Percentiles rank a stretch among this genome's conserved stretches.
Evolutionary conservation across 2,797 vertebrate genomes (phyloP).

Genomic region (Sebastes nivosus): DNA sequence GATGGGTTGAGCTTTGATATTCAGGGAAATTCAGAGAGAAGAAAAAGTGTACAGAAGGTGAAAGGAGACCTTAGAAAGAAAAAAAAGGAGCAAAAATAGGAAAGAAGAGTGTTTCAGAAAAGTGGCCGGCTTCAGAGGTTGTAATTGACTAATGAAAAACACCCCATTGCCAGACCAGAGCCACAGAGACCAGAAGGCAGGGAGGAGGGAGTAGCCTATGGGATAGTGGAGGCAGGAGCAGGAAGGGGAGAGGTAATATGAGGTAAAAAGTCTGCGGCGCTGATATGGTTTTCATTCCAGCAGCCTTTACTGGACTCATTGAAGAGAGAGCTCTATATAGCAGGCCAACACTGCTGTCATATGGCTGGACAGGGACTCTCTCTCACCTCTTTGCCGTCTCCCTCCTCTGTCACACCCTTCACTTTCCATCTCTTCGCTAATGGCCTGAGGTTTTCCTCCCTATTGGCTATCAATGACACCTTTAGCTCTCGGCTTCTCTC

Average conservation of each 20-base stretch:
- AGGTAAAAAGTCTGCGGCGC: conserved; percentile 47
- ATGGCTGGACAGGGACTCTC: conserved; percentile 48
- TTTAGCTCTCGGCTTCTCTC: conserved; percentile 16
- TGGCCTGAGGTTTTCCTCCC: conserved; percentile 35
- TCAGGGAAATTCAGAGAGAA: conserved; percentile 8
- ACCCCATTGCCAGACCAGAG: conserved; percentile 15
- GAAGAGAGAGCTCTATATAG: conserved; percentile 4
- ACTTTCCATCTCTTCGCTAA: conserved; percentile 37
- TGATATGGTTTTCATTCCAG: conserved; percentile 57
- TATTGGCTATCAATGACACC: conserved; percentile 34
- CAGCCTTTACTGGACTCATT: conserved; percentile 37
- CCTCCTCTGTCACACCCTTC: conserved; percentile 48
- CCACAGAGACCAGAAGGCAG: conserved; percentile 11
- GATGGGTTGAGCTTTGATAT: neutral
- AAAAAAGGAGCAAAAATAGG: conserved; percentile 24
- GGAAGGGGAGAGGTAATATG: conserved; percentile 34
- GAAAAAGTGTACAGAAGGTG: neutral
- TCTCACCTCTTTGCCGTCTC: conserved; percentile 33
- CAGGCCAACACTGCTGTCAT: conserved; percentile 47
- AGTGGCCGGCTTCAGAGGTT: conserved; percentile 17
- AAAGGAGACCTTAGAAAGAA: neutral
- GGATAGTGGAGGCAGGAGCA: conserved; percentile 3
- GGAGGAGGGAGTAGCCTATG: neutral
- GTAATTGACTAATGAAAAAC: conserved; percentile 59
- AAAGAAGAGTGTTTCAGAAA: conserved; percentile 26